Percentiles rank a stretch among this genome's conserved stretches.
These are phyloP conservation scores for Fragum fragum DNA, from an alignment of 2,888 invertebrate genomes.

Conservation along the genomic window DNA sequence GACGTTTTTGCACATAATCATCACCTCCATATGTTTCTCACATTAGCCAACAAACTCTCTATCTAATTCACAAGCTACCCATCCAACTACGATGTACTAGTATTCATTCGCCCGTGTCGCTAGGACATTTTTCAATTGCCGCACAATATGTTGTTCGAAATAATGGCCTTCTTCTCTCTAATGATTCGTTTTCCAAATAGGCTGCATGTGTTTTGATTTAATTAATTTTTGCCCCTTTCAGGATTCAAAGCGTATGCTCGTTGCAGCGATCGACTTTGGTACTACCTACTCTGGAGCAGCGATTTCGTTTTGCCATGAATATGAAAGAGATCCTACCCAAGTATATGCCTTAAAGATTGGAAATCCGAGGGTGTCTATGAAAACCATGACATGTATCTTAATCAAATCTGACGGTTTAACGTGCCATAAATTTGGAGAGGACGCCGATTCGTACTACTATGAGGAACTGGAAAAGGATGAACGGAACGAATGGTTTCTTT, in stretches of 20 bases:
- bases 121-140: no score
- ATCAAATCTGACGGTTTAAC: neutral
- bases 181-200: no score
- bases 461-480: neutral
- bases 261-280: slow-evolving; percentile 3
- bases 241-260: neutral
- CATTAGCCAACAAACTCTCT: no score
- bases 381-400: slow-evolving; percentile 4
- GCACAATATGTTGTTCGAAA: no score
- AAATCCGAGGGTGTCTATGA: neutral
- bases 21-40: no score
- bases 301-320: slow-evolving; percentile 11
- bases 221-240: no score
- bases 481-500: neutral
- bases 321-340: neutral
- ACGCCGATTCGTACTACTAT: slow-evolving; percentile 3
- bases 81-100: no score
- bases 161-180: no score
- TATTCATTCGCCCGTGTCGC: no score
- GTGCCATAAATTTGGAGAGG: slow-evolving; percentile 11
- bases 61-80: no score
- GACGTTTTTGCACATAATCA: no score
- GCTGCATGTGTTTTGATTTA: no score
- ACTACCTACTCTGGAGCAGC: slow-evolving; percentile 12
- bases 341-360: slow-evolving; percentile 6